Evolutionary conservation across 1,140 invertebrate genomes (phyloP).

Genomic region (Holotrichia oblita): DNA sequence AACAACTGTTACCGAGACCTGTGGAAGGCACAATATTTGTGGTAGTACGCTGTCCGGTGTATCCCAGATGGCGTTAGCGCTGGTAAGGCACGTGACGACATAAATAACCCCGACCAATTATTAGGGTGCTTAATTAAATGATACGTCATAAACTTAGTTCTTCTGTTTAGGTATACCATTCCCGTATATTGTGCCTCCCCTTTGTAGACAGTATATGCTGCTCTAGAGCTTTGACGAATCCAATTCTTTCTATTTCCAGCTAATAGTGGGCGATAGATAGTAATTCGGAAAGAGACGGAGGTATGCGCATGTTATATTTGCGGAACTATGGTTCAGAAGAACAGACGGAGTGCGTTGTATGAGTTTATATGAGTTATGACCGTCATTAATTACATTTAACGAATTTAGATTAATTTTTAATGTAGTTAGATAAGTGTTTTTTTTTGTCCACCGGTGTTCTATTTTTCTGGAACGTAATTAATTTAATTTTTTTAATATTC

Average conservation of each 20-base stretch:
- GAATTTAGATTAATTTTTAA: conserved; percentile 40
- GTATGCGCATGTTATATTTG: conserved; percentile 40
- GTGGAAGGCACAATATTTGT: background rate
- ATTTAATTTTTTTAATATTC: too few relatives aligned
- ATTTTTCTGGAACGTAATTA: too few relatives aligned
- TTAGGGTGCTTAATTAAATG: conserved; percentile 55
- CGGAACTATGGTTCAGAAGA: conserved; percentile 6
- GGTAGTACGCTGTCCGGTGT: conserved; percentile 48
- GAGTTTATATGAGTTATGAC: conserved; percentile 46
- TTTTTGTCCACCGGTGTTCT: background rate
- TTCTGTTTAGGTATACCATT: conserved; percentile 34
- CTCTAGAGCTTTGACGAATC: background rate
- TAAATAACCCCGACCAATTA: conserved; percentile 56
- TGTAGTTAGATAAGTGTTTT: conserved; percentile 5
- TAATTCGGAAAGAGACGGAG: conserved; percentile 24
- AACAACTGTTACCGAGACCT: conserved; percentile 48
- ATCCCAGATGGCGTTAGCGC: conserved; percentile 53
- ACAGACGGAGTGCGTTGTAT: background rate
- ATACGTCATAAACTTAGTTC: conserved; percentile 48
- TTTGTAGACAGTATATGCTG: background rate
- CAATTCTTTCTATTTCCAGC: background rate
- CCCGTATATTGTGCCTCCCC: background rate
- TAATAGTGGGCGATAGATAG: background rate
- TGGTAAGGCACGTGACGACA: conserved; percentile 56
- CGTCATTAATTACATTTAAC: conserved; percentile 49